Evolutionary conservation across 1,140 invertebrate genomes (phyloP).

Genomic region (Papilio glaucus): DNA sequence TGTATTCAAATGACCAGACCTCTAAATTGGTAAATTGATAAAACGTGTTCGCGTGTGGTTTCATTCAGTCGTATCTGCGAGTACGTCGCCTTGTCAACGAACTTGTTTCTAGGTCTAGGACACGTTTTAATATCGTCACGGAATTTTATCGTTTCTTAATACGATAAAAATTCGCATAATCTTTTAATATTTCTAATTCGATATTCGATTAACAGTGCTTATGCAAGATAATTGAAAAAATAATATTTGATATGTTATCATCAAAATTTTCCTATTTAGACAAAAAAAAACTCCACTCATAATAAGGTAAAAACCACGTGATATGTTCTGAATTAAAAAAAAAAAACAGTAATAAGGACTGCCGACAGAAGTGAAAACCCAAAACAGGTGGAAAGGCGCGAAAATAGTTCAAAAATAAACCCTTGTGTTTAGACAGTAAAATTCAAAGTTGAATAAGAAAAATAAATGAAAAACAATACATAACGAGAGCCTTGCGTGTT

Average conservation of each 20-base stretch:
- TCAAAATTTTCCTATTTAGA: background rate
- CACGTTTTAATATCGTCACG: background rate
- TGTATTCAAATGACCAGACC: background rate
- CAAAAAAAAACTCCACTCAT: too few species aligned
- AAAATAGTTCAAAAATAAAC: too few species aligned
- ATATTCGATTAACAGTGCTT: background rate
- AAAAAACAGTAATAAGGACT: too few species aligned
- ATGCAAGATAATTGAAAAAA: background rate
- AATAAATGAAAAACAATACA: too few species aligned
- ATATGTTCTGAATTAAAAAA: too few species aligned
- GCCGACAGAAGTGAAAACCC: too few species aligned
- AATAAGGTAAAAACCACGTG: too few species aligned
- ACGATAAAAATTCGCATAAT: slow-evolving; percentile 11
- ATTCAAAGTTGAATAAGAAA: too few species aligned
- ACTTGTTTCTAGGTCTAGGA: slow-evolving; percentile 14
- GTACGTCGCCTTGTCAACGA: slow-evolving; percentile 2
- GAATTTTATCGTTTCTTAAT: slow-evolving; percentile 14
- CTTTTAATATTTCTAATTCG: background rate
- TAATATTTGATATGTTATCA: background rate
- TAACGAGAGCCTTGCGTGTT: too few species aligned
- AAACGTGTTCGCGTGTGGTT: slow-evolving; percentile 7
- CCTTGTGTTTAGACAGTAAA: too few species aligned
- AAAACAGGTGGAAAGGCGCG: too few species aligned
- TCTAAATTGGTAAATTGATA: slow-evolving; percentile 16
- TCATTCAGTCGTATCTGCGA: background rate